Conservation (phyloP, 2,113 vertebrate species). For the Eubucco bourcierii region DNA sequence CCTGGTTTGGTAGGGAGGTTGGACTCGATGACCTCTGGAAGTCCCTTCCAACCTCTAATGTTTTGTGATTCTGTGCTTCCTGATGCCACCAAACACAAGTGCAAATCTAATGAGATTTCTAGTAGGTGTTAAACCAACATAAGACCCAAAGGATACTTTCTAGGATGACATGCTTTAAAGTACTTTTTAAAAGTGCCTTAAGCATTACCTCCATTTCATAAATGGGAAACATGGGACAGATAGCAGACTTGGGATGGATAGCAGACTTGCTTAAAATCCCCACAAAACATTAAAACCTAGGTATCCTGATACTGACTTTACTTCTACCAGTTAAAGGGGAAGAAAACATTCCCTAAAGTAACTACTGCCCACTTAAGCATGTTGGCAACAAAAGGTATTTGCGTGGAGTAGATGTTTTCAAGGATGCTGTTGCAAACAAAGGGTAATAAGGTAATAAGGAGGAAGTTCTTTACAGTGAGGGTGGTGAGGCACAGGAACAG, state of each 20-base stretch:
- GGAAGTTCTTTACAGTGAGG: no score
- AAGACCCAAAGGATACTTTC: background rate
- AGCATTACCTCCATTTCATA: background rate
- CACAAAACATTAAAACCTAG: background rate
- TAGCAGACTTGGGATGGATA: background rate
- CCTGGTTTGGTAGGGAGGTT: no score
- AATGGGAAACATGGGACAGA: background rate
- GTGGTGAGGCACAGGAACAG: no score
- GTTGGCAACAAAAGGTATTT: background rate
- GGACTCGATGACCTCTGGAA: no score
- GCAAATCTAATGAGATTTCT: background rate
- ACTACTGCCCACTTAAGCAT: background rate
- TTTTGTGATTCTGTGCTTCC: background rate
- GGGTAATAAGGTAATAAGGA: no score
- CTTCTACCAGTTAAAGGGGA: background rate
- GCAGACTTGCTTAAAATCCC: accelerated
- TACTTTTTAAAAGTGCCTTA: background rate
- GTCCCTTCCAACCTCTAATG: no score
- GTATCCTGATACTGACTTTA: background rate
- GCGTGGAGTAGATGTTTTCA: background rate
- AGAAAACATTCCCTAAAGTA: background rate
- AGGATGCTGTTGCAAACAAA: no score
- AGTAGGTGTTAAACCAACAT: background rate
- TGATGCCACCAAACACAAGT: background rate
- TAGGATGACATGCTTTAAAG: background rate